Evolutionary conservation across 2,113 vertebrate species (phyloP).

Genomic region (Sander lucioperca): DNA sequence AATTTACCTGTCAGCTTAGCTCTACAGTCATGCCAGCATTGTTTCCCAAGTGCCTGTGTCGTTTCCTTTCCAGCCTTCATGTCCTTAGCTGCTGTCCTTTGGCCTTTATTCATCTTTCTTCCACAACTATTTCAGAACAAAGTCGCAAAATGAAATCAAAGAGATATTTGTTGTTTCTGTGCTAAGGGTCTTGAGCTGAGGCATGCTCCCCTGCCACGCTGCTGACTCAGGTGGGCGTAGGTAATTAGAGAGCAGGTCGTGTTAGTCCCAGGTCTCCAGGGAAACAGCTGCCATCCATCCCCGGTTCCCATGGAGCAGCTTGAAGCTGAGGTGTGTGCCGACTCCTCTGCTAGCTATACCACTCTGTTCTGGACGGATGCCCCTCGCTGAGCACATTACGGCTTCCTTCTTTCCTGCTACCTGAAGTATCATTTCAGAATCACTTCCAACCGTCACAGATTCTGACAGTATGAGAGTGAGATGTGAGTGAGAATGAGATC

Average conservation of each 20-base stretch:
- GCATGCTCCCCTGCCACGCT: constrained; percentile 28
- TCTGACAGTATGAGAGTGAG: constrained; percentile 1
- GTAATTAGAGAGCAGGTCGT: constrained; percentile 63
- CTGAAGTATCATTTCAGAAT: constrained; percentile 20
- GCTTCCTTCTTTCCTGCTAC: constrained; percentile 8
- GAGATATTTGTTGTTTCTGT: constrained; percentile 26
- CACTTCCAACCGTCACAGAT: constrained; percentile 4
- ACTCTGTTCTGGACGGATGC: constrained; percentile 35
- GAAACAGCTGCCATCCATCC: constrained; percentile 66
- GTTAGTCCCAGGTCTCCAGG: constrained; percentile 65
- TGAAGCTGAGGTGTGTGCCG: constrained; percentile 47
- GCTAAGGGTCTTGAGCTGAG: constrained; percentile 31
- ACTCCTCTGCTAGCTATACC: constrained; percentile 19
- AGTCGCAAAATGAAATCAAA: constrained; percentile 24
- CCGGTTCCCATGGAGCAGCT: constrained; percentile 58
- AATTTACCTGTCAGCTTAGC: constrained; percentile 34
- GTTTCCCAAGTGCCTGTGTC: background rate
- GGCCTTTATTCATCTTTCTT: constrained; percentile 9
- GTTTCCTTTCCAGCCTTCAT: constrained; percentile 30
- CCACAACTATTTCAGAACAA: constrained; percentile 30
- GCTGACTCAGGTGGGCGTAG: constrained; percentile 51
- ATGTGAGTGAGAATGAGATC: constrained; percentile 3
- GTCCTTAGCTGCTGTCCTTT: constrained; percentile 23
- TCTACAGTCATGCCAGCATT: constrained; percentile 24
- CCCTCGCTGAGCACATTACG: constrained; percentile 44